Conservation (phyloP, 2,797 vertebrate species). For the Schizopygopsis malacanthus region DNA sequence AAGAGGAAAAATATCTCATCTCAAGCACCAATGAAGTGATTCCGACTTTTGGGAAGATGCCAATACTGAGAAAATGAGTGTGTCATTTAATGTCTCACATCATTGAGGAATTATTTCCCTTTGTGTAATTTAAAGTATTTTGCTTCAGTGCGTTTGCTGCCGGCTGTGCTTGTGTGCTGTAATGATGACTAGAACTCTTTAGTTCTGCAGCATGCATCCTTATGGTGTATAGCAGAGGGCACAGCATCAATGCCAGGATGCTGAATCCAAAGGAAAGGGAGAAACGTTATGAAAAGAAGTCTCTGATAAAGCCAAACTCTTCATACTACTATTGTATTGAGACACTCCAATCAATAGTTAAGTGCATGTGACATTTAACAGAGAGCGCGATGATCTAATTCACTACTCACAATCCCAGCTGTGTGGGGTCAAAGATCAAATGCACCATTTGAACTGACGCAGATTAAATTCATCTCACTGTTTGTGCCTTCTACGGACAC, state of each 20-base stretch:
- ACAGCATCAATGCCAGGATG: constrained; percentile 47
- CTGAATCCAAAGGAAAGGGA: constrained; percentile 20
- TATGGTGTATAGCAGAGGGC: constrained; percentile 51
- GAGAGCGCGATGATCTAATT: constrained; percentile 34
- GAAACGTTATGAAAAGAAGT: constrained; percentile 11
- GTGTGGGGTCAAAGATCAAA: constrained; percentile 36
- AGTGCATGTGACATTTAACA: background rate
- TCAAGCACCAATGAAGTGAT: background rate
- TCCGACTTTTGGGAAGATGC: background rate
- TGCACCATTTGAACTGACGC: background rate
- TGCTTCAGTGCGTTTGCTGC: constrained; percentile 9
- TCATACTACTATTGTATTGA: background rate
- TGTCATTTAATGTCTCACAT: constrained; percentile 15
- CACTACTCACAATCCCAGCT: background rate
- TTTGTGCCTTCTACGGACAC: background rate
- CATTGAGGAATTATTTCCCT: constrained; percentile 28
- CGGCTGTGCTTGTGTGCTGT: background rate
- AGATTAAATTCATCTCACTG: background rate
- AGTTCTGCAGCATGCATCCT: constrained; percentile 29
- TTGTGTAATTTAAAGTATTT: background rate
- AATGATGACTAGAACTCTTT: constrained; percentile 21
- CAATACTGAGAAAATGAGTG: background rate
- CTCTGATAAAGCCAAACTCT: background rate
- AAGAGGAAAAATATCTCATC: constrained; percentile 4
- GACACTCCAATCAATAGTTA: constrained; percentile 23